phyloP scores from a whole-genome alignment of 1,140 invertebrate genomes.

The Cepaea nemoralis region DNA sequence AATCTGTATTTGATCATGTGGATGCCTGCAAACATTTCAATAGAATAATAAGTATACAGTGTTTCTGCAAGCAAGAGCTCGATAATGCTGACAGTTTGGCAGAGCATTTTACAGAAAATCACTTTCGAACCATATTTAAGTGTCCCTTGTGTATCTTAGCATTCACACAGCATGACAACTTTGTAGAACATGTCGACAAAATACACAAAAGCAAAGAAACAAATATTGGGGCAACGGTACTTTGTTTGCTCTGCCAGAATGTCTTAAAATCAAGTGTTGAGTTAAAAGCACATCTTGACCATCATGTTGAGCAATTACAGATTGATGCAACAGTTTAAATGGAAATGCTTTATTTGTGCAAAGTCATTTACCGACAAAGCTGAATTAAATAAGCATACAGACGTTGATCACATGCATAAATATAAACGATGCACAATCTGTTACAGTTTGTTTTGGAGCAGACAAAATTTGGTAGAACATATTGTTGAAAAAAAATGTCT shows the following conservation, averaged over 20 bases:
- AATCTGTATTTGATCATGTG: conserved; percentile 30
- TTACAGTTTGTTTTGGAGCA: conserved; percentile 21
- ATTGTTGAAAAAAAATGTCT: conserved; percentile 34
- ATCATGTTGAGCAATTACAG: conserved; percentile 5
- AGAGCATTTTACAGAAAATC: neutral
- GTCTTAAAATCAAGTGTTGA: neutral
- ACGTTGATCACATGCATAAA: neutral
- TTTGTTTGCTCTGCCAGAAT: conserved; percentile 5
- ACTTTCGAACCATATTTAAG: conserved; percentile 22
- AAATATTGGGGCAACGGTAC: neutral
- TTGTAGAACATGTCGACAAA: neutral
- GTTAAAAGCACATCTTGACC: conserved; percentile 13
- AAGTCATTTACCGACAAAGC: conserved; percentile 1
- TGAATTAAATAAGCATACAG: conserved; percentile 3
- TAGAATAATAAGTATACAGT: neutral
- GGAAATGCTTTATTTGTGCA: conserved; percentile 28
- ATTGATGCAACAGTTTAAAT: neutral
- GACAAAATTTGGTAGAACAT: conserved; percentile 32
- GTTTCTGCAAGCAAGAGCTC: conserved; percentile 3
- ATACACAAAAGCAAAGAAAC: neutral
- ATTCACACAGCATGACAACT: neutral
- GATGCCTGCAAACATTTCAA: conserved; percentile 18
- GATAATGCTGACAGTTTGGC: neutral
- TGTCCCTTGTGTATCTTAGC: conserved; percentile 9
- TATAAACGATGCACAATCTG: conserved; percentile 9